Percentiles rank a stretch among this genome's conserved stretches.
phyloP scores from a whole-genome alignment of 2,797 vertebrate genomes.

The Tapirus indicus region DNA sequence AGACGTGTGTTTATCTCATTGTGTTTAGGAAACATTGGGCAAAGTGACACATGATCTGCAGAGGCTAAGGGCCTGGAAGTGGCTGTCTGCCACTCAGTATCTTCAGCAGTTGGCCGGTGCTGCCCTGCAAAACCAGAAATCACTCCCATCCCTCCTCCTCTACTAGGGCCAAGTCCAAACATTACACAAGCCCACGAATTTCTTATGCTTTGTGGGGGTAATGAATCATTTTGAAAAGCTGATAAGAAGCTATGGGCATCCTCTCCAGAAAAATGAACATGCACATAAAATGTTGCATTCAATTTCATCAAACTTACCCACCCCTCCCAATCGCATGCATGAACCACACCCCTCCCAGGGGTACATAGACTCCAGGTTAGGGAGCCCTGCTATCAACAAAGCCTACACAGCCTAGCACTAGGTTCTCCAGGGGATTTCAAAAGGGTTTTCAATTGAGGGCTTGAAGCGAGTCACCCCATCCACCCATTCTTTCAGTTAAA shows the following conservation, averaged over 20 bases:
- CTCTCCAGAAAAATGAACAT: neutral
- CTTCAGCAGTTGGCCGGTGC: neutral
- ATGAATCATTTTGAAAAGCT: constrained; percentile 32
- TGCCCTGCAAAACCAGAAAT: neutral
- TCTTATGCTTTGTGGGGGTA: neutral
- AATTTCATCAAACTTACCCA: neutral
- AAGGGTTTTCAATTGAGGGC: neutral
- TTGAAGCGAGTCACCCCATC: neutral
- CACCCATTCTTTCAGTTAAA: neutral
- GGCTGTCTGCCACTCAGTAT: neutral
- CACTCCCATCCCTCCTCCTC: neutral
- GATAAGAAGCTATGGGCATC: neutral
- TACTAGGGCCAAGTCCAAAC: neutral
- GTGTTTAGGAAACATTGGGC: neutral
- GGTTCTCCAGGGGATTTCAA: neutral
- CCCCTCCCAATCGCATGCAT: neutral
- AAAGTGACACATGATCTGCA: neutral
- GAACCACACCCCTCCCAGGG: neutral
- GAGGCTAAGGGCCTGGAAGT: neutral
- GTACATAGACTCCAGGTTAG: neutral
- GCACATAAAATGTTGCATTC: neutral
- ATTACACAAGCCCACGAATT: neutral
- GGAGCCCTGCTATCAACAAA: neutral
- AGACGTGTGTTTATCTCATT: neutral
- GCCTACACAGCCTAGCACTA: neutral